A percentile compares a stretch with the other conserved stretches of the same genome.
These are phyloP conservation scores for Chascanopsetta lugubris DNA, from an alignment of 2,113 vertebrate species.

Conservation along the genomic window DNA sequence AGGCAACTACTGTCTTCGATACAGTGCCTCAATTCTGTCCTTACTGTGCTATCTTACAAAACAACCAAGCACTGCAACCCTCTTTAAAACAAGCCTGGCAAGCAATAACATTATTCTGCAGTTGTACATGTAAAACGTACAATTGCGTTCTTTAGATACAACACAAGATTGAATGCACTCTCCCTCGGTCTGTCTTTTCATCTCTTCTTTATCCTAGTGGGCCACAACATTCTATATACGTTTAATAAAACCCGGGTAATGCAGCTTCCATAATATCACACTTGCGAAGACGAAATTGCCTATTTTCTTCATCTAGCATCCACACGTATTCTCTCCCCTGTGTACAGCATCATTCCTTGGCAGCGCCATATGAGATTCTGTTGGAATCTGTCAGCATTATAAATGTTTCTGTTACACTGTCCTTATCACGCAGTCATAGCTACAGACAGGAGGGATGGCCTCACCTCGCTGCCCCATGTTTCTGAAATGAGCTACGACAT, in stretches of 20 bases:
- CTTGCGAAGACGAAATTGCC: conserved; percentile 36
- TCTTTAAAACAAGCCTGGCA: too few species aligned
- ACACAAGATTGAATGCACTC: conserved; percentile 13
- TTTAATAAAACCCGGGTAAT: conserved; percentile 37
- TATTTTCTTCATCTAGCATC: conserved; percentile 26
- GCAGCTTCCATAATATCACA: conserved; percentile 17
- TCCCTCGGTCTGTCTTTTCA: conserved; percentile 9
- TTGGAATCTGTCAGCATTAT: conserved; percentile 38
- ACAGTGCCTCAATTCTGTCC: too few species aligned
- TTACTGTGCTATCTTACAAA: too few species aligned
- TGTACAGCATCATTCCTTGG: conserved; percentile 19
- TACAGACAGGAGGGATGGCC: conserved; percentile 31
- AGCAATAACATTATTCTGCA: too few species aligned
- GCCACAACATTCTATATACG: conserved; percentile 27
- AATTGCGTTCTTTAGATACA: not conserved
- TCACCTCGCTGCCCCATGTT: conserved; percentile 65
- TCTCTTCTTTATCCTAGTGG: conserved; percentile 12
- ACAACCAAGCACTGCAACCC: too few species aligned
- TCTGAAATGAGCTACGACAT: conserved; percentile 60
- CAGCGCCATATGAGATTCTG: conserved; percentile 32
- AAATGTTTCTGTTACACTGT: conserved; percentile 39
- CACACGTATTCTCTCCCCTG: conserved; percentile 19
- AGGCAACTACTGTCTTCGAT: too few species aligned
- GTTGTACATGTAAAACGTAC: not conserved
- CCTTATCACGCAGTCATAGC: conserved; percentile 53